Evolutionary conservation across 2,113 vertebrate genomes (phyloP).

Genomic region (Shinisaurus crocodilurus): DNA sequence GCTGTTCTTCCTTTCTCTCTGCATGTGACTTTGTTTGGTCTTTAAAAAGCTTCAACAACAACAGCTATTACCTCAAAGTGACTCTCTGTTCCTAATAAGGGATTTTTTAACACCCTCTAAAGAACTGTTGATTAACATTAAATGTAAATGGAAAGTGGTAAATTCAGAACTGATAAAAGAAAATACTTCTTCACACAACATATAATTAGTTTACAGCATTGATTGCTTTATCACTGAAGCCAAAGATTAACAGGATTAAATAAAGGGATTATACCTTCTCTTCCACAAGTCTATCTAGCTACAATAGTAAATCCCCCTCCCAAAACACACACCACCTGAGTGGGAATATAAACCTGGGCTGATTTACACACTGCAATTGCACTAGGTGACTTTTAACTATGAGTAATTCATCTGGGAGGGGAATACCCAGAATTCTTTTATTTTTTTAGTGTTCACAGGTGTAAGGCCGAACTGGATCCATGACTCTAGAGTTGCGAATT

Average conservation of each 20-base stretch:
- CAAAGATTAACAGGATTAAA: constrained; percentile 30
- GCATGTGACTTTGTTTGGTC: constrained; percentile 29
- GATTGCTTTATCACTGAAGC: constrained; percentile 6
- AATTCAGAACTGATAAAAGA: constrained; percentile 34
- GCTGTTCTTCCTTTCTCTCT: constrained; percentile 22
- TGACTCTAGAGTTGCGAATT: neutral
- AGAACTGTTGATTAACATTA: constrained; percentile 41
- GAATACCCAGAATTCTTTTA: neutral
- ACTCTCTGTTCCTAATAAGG: constrained; percentile 38
- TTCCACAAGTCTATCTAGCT: constrained; percentile 7
- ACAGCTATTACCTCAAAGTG: constrained; percentile 35
- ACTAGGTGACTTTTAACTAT: neutral
- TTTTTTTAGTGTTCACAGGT: neutral
- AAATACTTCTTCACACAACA: constrained; percentile 33
- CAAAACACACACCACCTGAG: neutral
- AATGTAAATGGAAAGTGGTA: constrained; percentile 32
- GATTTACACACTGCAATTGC: constrained; percentile 4
- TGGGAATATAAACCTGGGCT: neutral
- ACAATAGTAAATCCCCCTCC: constrained; percentile 1
- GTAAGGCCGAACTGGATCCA: neutral
- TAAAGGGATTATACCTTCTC: constrained; percentile 12
- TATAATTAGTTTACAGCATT: constrained; percentile 33
- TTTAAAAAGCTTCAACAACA: constrained; percentile 27
- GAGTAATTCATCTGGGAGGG: neutral
- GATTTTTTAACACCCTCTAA: constrained; percentile 40